Base-by-base conservation (phyloP, 2,888 invertebrate species). In the Pemphredon lugubris region DNA sequence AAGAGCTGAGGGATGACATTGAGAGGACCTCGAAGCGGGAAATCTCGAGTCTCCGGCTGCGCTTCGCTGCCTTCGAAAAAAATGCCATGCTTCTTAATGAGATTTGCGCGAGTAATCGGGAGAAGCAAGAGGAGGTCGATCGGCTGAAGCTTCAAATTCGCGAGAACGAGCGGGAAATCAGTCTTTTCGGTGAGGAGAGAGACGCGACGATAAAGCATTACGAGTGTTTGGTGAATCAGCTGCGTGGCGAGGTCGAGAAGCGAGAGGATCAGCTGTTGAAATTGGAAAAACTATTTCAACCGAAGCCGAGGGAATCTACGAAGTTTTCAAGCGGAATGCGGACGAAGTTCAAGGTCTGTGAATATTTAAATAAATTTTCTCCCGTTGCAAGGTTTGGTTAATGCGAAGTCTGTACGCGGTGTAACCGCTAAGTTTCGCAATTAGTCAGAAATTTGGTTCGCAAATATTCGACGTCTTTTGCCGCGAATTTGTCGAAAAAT, bases 131-230 rank as follows among this genome's bases (percentile, higher is more conserved):
- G 34, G 83, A 85, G 75, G 55, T 84, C 55, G 66, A 81, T 21
- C 72, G 64, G 42, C 58, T 88, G 32, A 85, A 80, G 44, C 9
- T 65, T 18, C 71, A 79, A 32, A 30, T 87, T 14, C 45, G 69
- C 9, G 73, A 83, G 7, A 86, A 83, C 13, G 82, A 86, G 21
- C 65, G 68, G n/a, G 83, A 87, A 61, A 69, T 84, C 59, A 57
- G 42, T 18, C 48, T 81, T 7, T 73, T 85, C n/a, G 85, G 77
- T 68, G 79, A 75, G 55, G 83, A 83, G 55, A 77, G 77, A 45
- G 82, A 84, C 32, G 71, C 71, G 2, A 82, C 82, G n/a, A 79
- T 84, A 57, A 63, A 78, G 48, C 84, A 82, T 45, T 86, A 86
- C 59, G 85, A 86, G 16, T 55, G 67, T 34, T 23, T 85, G 6